phyloP scores from a whole-genome alignment of 2,113 vertebrate genomes.

The Coregonus clupeaformis region DNA sequence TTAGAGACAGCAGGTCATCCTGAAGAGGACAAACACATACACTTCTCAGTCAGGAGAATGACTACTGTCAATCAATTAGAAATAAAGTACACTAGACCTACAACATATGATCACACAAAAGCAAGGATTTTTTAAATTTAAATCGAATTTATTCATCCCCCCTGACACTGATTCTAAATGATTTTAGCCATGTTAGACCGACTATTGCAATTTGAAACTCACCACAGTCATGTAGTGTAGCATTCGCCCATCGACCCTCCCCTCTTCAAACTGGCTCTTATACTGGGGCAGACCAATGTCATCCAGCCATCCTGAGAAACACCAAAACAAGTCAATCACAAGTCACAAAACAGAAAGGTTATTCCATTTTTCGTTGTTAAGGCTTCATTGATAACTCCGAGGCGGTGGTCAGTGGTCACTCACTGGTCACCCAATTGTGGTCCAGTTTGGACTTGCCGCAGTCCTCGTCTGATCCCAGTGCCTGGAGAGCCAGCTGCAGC shows the following conservation, averaged over 20 bases:
- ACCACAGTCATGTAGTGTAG: constrained; percentile 95
- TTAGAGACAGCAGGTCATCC: constrained; percentile 94
- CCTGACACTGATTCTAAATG: background rate
- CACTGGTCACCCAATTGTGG: constrained; percentile 97
- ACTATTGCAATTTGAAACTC: constrained; percentile 50
- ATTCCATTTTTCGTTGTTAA: too few species aligned
- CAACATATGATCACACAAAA: background rate
- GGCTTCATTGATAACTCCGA: background rate
- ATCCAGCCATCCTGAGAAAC: constrained; percentile 89
- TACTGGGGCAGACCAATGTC: constrained; percentile 98
- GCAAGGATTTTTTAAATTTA: background rate
- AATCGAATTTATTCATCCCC: background rate
- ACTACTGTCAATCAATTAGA: background rate
- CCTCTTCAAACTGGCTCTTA: constrained; percentile 96
- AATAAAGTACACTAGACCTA: too few species aligned
- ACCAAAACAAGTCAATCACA: background rate
- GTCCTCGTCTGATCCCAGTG: constrained; percentile 85
- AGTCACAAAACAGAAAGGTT: background rate
- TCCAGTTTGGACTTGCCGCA: constrained; percentile 88
- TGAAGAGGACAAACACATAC: constrained; percentile 46
- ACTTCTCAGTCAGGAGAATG: background rate
- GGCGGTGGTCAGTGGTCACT: constrained; percentile 51
- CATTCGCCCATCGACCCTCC: constrained; percentile 90
- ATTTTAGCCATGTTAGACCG: background rate
- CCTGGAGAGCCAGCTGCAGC: constrained; percentile 91